Evolutionary conservation across 1,140 invertebrate genomes (phyloP), one percentile per base, ranked within the genome.

Genomic region (Calycopis cecrops): DNA sequence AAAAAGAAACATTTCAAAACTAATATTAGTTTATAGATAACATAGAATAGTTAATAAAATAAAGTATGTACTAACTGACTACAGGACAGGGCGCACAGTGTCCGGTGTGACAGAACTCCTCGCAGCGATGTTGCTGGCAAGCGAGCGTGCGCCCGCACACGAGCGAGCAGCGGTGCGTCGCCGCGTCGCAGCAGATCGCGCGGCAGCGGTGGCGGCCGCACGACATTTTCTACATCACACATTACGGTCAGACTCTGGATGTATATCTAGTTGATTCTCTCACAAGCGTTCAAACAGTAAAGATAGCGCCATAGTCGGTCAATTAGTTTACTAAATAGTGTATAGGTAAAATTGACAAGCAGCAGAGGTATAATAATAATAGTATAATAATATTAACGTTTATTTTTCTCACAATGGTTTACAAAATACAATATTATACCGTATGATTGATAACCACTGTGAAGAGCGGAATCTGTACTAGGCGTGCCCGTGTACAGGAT

Each of bases 161-260:
- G 60, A 95, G 82, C 0, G 92, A 91, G 88, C 98, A 99, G 33
- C 93, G 88, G 79, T 99, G 98, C 34, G 72, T 59, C 48, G 96
- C 93, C 60, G 95, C 93, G 55, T 95, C 94, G 74, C 98, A 99
- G 79, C 97, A 97, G 28, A 90, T 75, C 53, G 93, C 92, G 62
- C 94, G 93, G 86, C 97, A 99, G 67, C 96, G 97, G 78, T 98
- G 97, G 57, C 94, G 93, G 0, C 94, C 94, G 87, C 96, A 98
- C 0, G 91, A 91, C 59, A 93, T 88, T 81, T 95, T 96, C 89
- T 92, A 34, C 18, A 53, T 14, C n/a, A 50, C n/a, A 52, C 35
- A 4, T 3, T n/a, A 9, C 40, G 14, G 17, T 3, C 11, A 42
- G 7, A 17, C n/a, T n/a, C n/a, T n/a, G n/a, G n/a, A n/a, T n/a